Percentiles rank a stretch among this genome's conserved stretches.
Evolutionary conservation across 2,888 invertebrate species (phyloP).

Genomic region (Polia nebulosa): DNA sequence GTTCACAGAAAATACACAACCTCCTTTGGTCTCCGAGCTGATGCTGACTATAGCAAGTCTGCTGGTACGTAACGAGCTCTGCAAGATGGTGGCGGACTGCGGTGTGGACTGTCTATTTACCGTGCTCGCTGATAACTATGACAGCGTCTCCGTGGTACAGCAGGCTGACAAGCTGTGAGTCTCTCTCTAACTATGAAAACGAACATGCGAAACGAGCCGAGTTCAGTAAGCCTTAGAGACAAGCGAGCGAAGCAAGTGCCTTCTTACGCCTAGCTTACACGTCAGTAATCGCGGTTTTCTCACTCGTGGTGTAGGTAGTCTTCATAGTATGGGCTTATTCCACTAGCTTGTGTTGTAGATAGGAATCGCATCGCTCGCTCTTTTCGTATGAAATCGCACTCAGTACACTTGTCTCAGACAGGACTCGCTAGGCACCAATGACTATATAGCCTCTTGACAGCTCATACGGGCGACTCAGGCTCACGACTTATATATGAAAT

Average conservation of each 20-base stretch:
- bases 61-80: conserved; percentile 96
- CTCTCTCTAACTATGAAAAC: background rate
- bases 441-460: no score
- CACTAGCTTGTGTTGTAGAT: no score
- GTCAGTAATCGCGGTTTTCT: no score
- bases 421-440: no score
- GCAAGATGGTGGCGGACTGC: conserved; percentile 95
- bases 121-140: conserved; percentile 91
- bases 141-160: conserved; percentile 83
- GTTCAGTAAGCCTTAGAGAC: no score
- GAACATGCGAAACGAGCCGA: background rate
- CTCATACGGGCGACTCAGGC: no score
- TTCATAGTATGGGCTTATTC: no score
- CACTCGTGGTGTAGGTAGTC: no score
- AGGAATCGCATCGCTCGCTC: no score
- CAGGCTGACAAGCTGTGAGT: conserved; percentile 91
- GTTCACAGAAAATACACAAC: conserved; percentile 75
- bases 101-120: conserved; percentile 93
- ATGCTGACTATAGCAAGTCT: conserved; percentile 94
- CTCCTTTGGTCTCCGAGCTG: conserved; percentile 92
- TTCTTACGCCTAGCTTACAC: background rate
- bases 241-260: background rate
- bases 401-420: no score
- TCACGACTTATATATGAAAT: no score
- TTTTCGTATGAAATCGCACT: no score